Percentiles rank a stretch among this genome's conserved stretches.
These are phyloP conservation scores for Actinostola sp. DNA, from an alignment of 92 coral and sea anemone species.

Conservation along the genomic window DNA sequence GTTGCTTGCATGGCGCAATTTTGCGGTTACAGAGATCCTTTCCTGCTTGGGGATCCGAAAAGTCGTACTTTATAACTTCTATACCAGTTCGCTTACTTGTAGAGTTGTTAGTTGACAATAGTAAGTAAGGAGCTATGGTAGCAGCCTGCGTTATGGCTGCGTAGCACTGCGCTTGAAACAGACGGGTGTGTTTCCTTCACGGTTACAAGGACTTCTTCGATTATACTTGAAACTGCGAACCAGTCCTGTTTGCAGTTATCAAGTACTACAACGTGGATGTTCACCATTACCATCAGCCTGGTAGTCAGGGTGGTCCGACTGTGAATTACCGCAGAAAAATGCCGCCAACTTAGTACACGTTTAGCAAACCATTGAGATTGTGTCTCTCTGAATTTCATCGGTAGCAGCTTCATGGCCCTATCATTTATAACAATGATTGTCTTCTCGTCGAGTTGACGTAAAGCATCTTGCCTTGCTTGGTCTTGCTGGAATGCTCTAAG, in stretches of 20 bases:
- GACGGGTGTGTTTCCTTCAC: slow-evolving; percentile 34
- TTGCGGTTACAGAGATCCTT: slow-evolving; percentile 41
- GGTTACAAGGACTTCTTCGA: slow-evolving; percentile 39
- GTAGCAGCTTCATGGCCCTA: slow-evolving; percentile 53
- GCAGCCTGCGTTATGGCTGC: slow-evolving; percentile 43
- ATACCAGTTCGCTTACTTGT: slow-evolving; percentile 31
- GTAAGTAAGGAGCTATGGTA: slow-evolving; percentile 27
- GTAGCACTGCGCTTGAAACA: slow-evolving; percentile 16
- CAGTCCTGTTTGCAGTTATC: slow-evolving; percentile 41
- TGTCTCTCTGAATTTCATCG: slow-evolving; percentile 36
- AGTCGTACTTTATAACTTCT: slow-evolving; percentile 27
- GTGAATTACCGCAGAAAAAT: slow-evolving; percentile 41
- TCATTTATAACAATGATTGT: slow-evolving; percentile 40
- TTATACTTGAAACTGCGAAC: slow-evolving; percentile 38
- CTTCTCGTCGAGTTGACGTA: not conserved
- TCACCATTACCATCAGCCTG: not conserved
- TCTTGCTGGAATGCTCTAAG: slow-evolving; percentile 53
- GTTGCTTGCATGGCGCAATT: slow-evolving; percentile 39
- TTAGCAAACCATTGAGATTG: slow-evolving; percentile 44
- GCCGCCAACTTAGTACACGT: slow-evolving; percentile 49
- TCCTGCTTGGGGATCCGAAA: slow-evolving; percentile 51
- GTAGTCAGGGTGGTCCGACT: slow-evolving; percentile 35
- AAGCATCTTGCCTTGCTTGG: slow-evolving; percentile 36
- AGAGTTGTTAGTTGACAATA: slow-evolving; percentile 18
- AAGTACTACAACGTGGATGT: slow-evolving; percentile 28